Evolutionary conservation across 1,140 invertebrate species (phyloP).

Genomic region (Drosophila asahinai): DNA sequence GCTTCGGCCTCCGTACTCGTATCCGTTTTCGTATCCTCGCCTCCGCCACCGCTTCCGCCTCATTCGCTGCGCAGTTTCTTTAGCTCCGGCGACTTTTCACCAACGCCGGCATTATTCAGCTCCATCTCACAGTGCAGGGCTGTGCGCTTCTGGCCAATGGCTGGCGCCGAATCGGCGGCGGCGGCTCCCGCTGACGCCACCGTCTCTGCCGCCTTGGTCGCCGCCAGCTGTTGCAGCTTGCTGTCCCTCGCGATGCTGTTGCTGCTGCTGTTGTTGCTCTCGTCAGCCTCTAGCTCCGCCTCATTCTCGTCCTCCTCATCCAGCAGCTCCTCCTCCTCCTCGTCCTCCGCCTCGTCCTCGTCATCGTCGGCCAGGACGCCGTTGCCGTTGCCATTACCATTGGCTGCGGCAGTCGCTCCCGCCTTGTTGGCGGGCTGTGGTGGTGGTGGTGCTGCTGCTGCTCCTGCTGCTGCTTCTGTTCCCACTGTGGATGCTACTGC

Average conservation of each 20-base stretch:
- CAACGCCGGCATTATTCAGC: constrained; percentile 30
- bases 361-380: constrained; percentile 58
- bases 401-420: constrained; percentile 43
- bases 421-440: constrained; percentile 16
- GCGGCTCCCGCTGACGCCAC: constrained; percentile 28
- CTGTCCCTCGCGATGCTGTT: constrained; percentile 62
- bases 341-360: constrained; percentile 60
- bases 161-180: constrained; percentile 33
- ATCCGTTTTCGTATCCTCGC: constrained; percentile 24
- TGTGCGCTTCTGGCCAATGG: constrained; percentile 67
- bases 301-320: constrained; percentile 63
- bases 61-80: constrained; percentile 84
- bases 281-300: constrained; percentile 72
- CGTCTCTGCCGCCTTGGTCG: constrained; percentile 32
- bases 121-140: constrained; percentile 64
- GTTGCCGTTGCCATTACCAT: constrained; percentile 64
- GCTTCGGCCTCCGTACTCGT: constrained; percentile 13
- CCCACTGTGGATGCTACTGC: constrained; percentile 20
- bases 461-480: constrained; percentile 25
- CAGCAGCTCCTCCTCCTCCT: constrained; percentile 57
- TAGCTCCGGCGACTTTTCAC: constrained; percentile 73
- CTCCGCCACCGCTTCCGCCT: constrained; percentile 35
- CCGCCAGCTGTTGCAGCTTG: constrained; percentile 57
- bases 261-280: constrained; percentile 67
- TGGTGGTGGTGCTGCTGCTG: constrained; percentile 11